Base-by-base conservation (phyloP, 2,113 vertebrate species). In the Solea senegalensis region DNA sequence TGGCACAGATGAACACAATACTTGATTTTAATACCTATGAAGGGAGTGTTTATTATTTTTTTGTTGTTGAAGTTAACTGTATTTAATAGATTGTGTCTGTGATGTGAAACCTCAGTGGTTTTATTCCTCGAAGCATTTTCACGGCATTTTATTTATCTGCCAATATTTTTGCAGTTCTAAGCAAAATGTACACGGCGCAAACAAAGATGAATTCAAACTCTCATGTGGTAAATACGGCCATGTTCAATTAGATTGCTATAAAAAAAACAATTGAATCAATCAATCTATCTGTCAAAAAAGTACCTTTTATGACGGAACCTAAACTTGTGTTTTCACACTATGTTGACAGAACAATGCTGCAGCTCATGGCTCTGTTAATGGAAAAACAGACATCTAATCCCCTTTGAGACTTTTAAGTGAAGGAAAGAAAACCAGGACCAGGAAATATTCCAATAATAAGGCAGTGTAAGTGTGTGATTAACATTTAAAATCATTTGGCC, bases 401-500 rank as follows among this genome's bases (percentile, higher is more conserved):
- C 8, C n/a, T 58, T 5, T 61, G 50, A 14, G 16, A 61, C 43
- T 46, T 56, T 34, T 50, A 6, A 55, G 5, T 43, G 16, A 41
- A 13, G 41, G 41, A 9, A 14, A 3, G 14, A 28, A 46, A 45
- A 58, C 40, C 21, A 21, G 21, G 21, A 50, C 48, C 41, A 27
- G 21, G 10, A 27, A 41, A n/a, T 26, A 8, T 7, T 34, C 16
- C 21, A 51, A 40, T 34, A 3, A 4, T 34, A 34, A 34, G 34
- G 34, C 34, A 3, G 5, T 34, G 34, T 34, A 3, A 34, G 40
- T 3, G 44, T 9, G 15, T 5, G 41, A 43, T 65, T 64, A 12
- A n/a, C 39, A 56, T 8, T 14, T 69, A 13, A 16, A 56, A n/a
- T 51, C 39, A 67, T 45, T 67, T 15, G n/a, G 28, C 45, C 55